Evolutionary conservation across 2,113 vertebrate genomes (phyloP), one percentile per base, ranked within the genome.

Genomic region (Oreotrochilus melanogaster): DNA sequence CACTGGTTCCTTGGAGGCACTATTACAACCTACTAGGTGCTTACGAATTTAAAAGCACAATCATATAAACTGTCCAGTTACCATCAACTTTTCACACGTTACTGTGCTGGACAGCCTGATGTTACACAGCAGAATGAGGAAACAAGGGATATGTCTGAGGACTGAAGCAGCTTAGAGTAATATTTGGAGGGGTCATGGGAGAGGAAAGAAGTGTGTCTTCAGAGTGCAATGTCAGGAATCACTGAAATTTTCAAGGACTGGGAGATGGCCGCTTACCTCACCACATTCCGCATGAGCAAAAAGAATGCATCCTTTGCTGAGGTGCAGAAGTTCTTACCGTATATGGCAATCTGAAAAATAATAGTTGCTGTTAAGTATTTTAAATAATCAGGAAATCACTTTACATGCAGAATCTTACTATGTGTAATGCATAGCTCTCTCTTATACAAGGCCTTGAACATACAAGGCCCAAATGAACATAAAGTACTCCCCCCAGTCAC

Each of bases 281-380:
- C 94, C 88, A 99, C 97, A 53, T 99, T 99, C 96, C 99, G 98
- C 99, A 99, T 99, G 91, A 99, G 97, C 89, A 99, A 97, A 93
- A 98, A 98, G 97, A 99, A 99, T 6, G 99, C 99, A 14, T 99
- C 98, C 96, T 96, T 99, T 74, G 99, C 99, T 8, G 99, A 99
- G 12, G 97, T 98, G 96, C 99, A 99, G 98, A 99, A 99, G 98
- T 98, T 99, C 97, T 98, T 99, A 86, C 99, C 99, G 37, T 99
- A 99, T 96, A 99, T 98, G 91, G 99, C 99, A 96, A 99, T 99
- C 99, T 99, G 96, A 35, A 95, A 95, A 97, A 92, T 25, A 97
- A 48, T 2, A 95, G 85, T 6, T 81, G 42, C 30, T 86, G 66
- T 87, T 90, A 45, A 30, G 43, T 58, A 58, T 51, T 87, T 86